Base-by-base conservation (phyloP, 30 jellyfish, hydroid and myxozoan genomes). In the Turritopsis rubra region DNA sequence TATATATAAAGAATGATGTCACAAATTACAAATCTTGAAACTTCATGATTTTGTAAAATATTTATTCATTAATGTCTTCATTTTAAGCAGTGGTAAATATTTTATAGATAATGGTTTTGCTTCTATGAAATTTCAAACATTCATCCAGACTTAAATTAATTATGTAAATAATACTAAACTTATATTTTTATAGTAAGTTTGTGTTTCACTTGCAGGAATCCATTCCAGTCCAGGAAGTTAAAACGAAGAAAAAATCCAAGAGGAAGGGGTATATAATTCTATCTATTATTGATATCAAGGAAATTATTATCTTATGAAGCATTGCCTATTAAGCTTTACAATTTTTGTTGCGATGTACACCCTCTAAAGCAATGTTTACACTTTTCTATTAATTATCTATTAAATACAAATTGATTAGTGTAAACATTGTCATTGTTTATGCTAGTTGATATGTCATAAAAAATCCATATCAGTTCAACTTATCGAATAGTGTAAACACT, bases 251-350 rank as follows among this genome's bases (percentile, higher is more conserved):
- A 1, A 68, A 68, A 27, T 7, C 77, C 9, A 68, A 68, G 77
- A 68, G 77, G 30, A 68, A 68, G 19, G 77, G 77, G 77, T 68
- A n/a, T 60, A 23, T 60, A 21, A 18, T 60, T 60, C 21, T 60
- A 60, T 60, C 21, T 60, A 23, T 60, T 60, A 18, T 60, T 60
- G 21, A 18, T 54, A 54, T 18, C 19, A 60, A 0, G 73, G 0
- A n/a, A n/a, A n/a, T n/a, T n/a, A n/a, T n/a, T n/a, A n/a, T n/a
- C n/a, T n/a, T n/a, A n/a, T n/a, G n/a, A n/a, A n/a, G n/a, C n/a
- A n/a, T n/a, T n/a, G n/a, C n/a, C n/a, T n/a, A n/a, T n/a, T n/a
- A n/a, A n/a, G n/a, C n/a, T n/a, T n/a, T n/a, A n/a, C n/a, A n/a
- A n/a, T n/a, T n/a, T n/a, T n/a, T n/a, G n/a, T n/a, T n/a, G n/a